Conservation (phyloP, 2,113 vertebrate species). For the Typhlomys cinereus region DNA sequence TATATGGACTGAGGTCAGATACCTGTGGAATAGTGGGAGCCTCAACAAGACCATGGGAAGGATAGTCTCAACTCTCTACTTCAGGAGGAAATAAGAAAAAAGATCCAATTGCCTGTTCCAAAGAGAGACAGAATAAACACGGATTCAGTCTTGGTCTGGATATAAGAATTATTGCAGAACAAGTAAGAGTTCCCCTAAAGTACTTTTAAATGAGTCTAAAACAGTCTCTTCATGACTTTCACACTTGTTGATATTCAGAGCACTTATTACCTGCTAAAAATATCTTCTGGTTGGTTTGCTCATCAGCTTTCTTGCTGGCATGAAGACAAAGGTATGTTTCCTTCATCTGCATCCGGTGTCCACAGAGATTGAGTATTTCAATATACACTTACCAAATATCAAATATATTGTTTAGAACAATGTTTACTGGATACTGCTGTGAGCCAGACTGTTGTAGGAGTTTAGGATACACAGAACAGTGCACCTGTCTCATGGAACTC, state of each 20-base stretch:
- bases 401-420: not conserved
- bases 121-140: too few relatives aligned
- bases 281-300: not conserved
- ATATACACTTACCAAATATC: not conserved
- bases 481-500: not conserved
- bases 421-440: not conserved
- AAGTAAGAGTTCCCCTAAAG: too few relatives aligned
- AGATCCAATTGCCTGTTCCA: too few relatives aligned
- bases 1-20: too few relatives aligned
- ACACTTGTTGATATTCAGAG: not conserved
- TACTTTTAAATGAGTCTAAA: not conserved
- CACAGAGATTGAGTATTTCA: not conserved
- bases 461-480: not conserved
- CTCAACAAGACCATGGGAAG: too few relatives aligned
- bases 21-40: too few relatives aligned
- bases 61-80: too few relatives aligned
- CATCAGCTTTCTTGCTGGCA: not conserved
- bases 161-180: too few relatives aligned
- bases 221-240: not conserved
- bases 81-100: too few relatives aligned
- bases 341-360: not conserved
- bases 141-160: too few relatives aligned
- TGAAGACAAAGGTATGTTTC: not conserved
- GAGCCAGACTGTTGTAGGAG: not conserved
- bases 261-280: not conserved